A percentile compares a stretch with the other conserved stretches of the same genome.
These are phyloP conservation scores for Ciconia stormi DNA, from an alignment of 2,113 vertebrate species.

Conservation along the genomic window DNA sequence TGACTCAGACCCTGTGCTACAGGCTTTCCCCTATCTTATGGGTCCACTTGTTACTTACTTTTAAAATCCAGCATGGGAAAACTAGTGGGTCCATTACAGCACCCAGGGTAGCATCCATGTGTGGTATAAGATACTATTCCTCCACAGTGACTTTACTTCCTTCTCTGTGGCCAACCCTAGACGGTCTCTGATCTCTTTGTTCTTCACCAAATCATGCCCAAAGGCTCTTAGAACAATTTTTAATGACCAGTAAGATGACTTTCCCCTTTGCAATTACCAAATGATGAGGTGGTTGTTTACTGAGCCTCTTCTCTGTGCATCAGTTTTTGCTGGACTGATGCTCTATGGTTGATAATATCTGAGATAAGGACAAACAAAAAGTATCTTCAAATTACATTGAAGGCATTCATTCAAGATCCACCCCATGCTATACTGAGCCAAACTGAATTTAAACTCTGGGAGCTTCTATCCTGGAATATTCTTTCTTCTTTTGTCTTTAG, in stretches of 20 bases:
- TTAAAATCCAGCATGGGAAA: not conserved
- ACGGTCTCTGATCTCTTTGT: not conserved
- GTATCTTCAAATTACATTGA: not conserved
- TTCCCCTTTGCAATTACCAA: not conserved
- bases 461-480: not conserved
- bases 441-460: not conserved
- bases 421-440: not conserved
- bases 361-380: not conserved
- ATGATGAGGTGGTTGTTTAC: not conserved
- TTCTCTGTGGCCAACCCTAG: not conserved
- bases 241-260: not conserved
- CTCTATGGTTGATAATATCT: not conserved
- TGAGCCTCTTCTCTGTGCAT: not conserved
- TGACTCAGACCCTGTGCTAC: not conserved
- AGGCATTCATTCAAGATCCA: not conserved
- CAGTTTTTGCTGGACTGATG: not conserved
- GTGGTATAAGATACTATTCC: fast-evolving
- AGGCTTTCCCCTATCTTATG: not conserved
- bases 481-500: not conserved
- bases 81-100: not conserved
- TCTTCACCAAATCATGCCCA: not conserved
- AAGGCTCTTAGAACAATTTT: not conserved
- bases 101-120: not conserved
- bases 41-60: not conserved
- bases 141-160: not conserved